Base-by-base conservation (phyloP, 2,888 invertebrate species). In the Biston betularia region DNA sequence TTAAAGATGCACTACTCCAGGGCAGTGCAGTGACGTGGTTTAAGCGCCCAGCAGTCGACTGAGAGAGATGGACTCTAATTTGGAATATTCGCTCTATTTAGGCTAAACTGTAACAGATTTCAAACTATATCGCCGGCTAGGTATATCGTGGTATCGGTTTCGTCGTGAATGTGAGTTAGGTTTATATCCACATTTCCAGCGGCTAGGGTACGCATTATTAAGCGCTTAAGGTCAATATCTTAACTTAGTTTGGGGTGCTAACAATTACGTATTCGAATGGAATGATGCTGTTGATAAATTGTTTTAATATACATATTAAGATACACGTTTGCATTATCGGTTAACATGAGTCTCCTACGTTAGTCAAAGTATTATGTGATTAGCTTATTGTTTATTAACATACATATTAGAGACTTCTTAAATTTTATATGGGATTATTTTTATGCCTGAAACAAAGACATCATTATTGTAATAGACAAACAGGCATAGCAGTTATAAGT, bases 11-110 rank as follows among this genome's bases (percentile, higher is more conserved):
- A 7, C 33, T 42, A 24, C 42, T 54, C 54, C 0, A 24, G 14
- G 38, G 10, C 38, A 38, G 58, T 53, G 33, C 14, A 35, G 79
- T 75, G 76, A 78, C 77, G 73, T 71, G 76, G 76, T 73, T 70
- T 68, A 68, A 78, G 74, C 70, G 54, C 15, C 44, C 42, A 42
- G 46, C 52, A 33, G 50, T 44, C 59, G 53, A 35, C 49, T 53
- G 40, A 52, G 56, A 56, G 57, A 52, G 62, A 69, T 60, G 55
- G 61, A 68, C 58, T 63, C 68, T 71, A 66, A 72, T 71, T 71
- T 64, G 53, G 55, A 55, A 68, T 68, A 67, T 63, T 61, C 53
- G 42, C 59, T 49, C 11, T 63, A 55, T 67, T 63, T 63, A 54
- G 44, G 35, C 63, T 67, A 63, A 66, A 58, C 62, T 62, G 65